A percentile compares a stretch with the other conserved stretches of the same genome.
These are phyloP conservation scores for Periphyllus acericola DNA, from an alignment of 2,888 invertebrate genomes.

Conservation along the genomic window DNA sequence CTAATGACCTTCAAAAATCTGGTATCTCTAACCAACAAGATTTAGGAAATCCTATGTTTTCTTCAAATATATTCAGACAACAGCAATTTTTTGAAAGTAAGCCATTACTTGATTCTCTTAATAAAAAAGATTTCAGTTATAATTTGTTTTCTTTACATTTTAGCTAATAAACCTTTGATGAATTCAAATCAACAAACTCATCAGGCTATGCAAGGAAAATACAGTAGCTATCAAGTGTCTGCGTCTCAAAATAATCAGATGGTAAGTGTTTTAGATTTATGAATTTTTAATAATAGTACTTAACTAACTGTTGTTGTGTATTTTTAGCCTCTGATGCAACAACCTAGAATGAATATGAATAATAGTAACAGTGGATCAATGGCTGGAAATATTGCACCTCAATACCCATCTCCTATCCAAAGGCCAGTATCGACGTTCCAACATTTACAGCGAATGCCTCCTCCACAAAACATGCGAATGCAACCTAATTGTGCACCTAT, in stretches of 20 bases:
- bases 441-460: conserved; percentile 55
- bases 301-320: not conserved
- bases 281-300: not conserved
- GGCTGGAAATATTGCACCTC: conserved; percentile 54
- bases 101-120: not conserved
- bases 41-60: conserved; percentile 54
- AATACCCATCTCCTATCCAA: conserved; percentile 57
- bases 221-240: conserved; percentile 58
- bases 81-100: conserved; percentile 54
- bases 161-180: conserved; percentile 52
- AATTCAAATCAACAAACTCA: conserved; percentile 60
- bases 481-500: conserved; percentile 50
- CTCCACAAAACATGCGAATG: conserved; percentile 55
- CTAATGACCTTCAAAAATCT: conserved; percentile 55
- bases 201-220: conserved; percentile 58
- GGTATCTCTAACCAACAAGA: conserved; percentile 59
- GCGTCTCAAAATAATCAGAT: conserved; percentile 57
- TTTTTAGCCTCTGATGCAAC: conserved; percentile 47
- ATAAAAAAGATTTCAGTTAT: not conserved
- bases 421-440: conserved; percentile 48
- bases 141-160: not conserved
- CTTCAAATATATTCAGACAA: conserved; percentile 57
- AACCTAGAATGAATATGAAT: conserved; percentile 55
- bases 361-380: conserved; percentile 50
- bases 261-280: conserved; percentile 24